Conservation (phyloP, 30 jellyfish, hydroid and myxozoan species). For the Sanderia malayensis region DNA sequence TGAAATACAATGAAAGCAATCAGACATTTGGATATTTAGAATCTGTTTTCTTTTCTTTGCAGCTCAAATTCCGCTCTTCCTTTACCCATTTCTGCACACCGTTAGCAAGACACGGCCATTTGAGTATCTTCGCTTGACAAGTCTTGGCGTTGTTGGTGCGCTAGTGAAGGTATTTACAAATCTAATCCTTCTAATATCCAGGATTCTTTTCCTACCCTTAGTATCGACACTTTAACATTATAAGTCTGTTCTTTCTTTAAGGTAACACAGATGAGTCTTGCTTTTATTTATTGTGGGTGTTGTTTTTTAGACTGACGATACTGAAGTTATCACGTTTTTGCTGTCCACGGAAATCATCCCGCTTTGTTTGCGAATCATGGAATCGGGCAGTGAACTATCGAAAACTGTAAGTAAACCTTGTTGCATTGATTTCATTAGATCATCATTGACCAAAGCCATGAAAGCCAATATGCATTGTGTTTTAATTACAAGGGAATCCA, state of each 20-base stretch:
- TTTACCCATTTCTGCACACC: slow-evolving; percentile 94
- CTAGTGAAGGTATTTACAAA: slow-evolving; percentile 96
- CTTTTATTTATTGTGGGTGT: not conserved
- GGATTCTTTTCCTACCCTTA: no score
- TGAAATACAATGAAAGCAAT: no score
- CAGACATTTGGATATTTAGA: no score
- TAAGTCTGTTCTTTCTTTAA: no score
- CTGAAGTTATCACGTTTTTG: slow-evolving; percentile 89
- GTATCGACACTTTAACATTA: no score
- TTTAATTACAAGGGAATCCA: no score
- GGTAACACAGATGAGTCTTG: no score
- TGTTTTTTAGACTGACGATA: slow-evolving; percentile 87
- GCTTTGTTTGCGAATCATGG: slow-evolving; percentile 91
- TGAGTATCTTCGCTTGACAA: slow-evolving; percentile 90
- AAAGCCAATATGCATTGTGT: no score
- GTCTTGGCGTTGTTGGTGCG: slow-evolving; percentile 99
- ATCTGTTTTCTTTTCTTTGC: not conserved
- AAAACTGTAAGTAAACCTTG: slow-evolving; percentile 95
- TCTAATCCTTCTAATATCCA: no score
- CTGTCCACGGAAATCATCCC: slow-evolving; percentile 95
- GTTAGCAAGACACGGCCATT: slow-evolving; percentile 97
- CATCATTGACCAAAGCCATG: no score
- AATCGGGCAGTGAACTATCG: slow-evolving; percentile 96
- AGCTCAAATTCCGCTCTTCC: slow-evolving; percentile 97
- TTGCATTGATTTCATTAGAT: no score